These are phyloP conservation scores for Dendronephthya gigantea DNA, from an alignment of 64 coral and sea anemone species.

Conservation along the genomic window DNA sequence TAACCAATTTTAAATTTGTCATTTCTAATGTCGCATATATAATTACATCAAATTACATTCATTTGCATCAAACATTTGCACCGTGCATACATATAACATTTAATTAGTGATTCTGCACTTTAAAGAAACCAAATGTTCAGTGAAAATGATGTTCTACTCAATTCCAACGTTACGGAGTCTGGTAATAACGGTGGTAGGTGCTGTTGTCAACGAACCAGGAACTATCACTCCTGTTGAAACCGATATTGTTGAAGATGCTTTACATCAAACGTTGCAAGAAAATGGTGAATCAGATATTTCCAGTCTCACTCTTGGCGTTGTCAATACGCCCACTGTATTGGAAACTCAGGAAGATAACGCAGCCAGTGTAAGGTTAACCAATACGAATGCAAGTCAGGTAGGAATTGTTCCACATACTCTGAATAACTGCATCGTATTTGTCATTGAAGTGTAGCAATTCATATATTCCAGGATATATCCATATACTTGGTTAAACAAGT, in stretches of 20 bases:
- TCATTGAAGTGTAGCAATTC: too few relatives aligned
- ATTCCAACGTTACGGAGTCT: neutral
- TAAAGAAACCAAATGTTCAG: neutral
- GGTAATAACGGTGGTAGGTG: neutral
- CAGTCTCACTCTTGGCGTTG: neutral
- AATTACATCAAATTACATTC: too few relatives aligned
- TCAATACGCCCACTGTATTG: neutral
- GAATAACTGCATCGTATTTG: too few relatives aligned
- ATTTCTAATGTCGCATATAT: too few relatives aligned
- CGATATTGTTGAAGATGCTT: neutral
- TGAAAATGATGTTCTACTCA: neutral
- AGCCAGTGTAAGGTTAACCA: neutral
- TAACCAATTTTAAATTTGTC: too few relatives aligned
- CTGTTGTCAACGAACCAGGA: neutral
- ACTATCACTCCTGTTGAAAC: neutral
- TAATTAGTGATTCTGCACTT: neutral
- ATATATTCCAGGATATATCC: too few relatives aligned
- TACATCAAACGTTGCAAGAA: neutral
- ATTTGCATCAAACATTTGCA: too few relatives aligned
- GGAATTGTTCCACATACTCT: neutral
- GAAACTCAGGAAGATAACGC: neutral
- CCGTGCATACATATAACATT: neutral
- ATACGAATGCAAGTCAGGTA: neutral
- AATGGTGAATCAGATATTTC: neutral
- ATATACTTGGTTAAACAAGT: too few relatives aligned